Evolutionary conservation across 2,888 invertebrate genomes (phyloP).

Genomic region (Lasioglossum oenotherae): DNA sequence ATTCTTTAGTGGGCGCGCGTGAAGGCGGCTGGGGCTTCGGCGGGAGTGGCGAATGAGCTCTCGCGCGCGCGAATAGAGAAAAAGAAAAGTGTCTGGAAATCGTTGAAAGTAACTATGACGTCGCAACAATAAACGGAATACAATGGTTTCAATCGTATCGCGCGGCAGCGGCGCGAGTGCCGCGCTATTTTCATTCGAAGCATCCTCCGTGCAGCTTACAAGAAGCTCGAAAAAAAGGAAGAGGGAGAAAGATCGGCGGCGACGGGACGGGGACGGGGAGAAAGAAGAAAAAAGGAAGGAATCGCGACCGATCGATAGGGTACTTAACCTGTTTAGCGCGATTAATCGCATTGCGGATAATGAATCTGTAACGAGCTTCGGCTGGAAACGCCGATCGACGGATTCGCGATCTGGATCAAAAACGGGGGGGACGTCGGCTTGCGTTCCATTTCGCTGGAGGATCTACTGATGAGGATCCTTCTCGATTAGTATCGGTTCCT

Average conservation of each 20-base stretch:
- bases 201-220: conserved; percentile 17
- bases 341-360: conserved; percentile 47
- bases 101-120: conserved; percentile 8
- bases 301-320: conserved; percentile 40
- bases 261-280: background rate
- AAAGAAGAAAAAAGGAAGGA: conserved; percentile 6
- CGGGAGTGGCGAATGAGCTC: background rate
- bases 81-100: background rate
- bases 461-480: background rate
- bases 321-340: conserved; percentile 51
- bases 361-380: conserved; percentile 37
- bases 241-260: background rate
- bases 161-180: background rate
- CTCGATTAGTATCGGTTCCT: background rate
- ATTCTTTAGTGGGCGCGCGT: background rate
- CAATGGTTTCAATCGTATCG: conserved; percentile 22
- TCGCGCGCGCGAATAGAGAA: background rate
- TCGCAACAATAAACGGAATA: conserved; percentile 12
- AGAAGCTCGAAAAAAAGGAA: conserved; percentile 17
- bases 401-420: background rate
- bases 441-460: background rate
- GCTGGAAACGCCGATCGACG: conserved; percentile 17
- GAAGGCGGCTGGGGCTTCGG: background rate
- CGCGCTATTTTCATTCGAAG: conserved; percentile 27
- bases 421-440: background rate